Conservation (phyloP, 2,888 invertebrate genomes). For the Hydriomena furcata region DNA sequence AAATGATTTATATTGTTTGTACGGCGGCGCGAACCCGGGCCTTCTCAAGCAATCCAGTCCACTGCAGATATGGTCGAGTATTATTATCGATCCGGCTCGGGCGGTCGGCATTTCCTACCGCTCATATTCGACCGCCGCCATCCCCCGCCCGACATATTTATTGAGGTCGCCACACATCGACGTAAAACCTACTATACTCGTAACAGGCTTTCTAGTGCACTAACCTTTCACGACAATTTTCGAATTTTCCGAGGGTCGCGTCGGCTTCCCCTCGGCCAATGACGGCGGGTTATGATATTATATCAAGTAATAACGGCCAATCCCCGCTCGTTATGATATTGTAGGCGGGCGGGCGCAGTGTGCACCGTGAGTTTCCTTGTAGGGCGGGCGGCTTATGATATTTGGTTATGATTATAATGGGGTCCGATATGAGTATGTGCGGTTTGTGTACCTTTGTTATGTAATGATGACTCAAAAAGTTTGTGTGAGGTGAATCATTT, state of each 20-base stretch:
- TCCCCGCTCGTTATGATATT: slow-evolving; percentile 82
- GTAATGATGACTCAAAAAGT: slow-evolving; percentile 15
- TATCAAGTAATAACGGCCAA: slow-evolving; percentile 83
- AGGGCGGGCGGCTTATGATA: slow-evolving; percentile 81
- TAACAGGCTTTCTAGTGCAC: slow-evolving; percentile 52
- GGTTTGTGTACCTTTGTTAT: slow-evolving; percentile 42
- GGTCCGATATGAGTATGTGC: slow-evolving; percentile 43
- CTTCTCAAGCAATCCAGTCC: slow-evolving; percentile 81
- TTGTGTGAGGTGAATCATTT: too few species aligned
- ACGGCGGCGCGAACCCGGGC: slow-evolving; percentile 59
- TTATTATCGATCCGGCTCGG: slow-evolving; percentile 82
- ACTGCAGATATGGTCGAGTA: slow-evolving; percentile 83
- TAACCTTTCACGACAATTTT: slow-evolving; percentile 59
- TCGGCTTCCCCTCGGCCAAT: slow-evolving; percentile 76
- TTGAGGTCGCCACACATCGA: slow-evolving; percentile 67
- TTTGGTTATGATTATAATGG: slow-evolving; percentile 78
- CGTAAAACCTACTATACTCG: slow-evolving; percentile 64
- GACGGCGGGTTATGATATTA: slow-evolving; percentile 85
- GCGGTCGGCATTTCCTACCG: slow-evolving; percentile 77
- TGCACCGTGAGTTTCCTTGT: slow-evolving; percentile 63
- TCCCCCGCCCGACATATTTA: slow-evolving; percentile 71
- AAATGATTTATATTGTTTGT: slow-evolving; percentile 83
- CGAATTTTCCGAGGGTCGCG: slow-evolving; percentile 51
- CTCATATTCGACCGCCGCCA: slow-evolving; percentile 69
- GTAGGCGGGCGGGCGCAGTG: slow-evolving; percentile 70